Conservation (phyloP, 2,797 vertebrate genomes). For the Falco berigora region DNA sequence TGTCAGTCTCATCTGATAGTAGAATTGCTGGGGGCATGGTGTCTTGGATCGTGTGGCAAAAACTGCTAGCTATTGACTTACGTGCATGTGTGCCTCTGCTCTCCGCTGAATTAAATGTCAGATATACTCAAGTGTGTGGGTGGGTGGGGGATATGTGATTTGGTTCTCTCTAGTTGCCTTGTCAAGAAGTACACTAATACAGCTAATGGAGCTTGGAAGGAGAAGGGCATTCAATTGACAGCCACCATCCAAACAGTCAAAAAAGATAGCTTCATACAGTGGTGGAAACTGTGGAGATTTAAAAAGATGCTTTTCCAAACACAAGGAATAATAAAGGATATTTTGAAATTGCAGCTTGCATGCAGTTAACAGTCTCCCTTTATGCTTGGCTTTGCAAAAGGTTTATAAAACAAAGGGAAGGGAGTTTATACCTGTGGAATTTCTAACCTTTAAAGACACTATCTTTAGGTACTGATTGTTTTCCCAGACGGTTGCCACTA, state of each 20-base stretch:
- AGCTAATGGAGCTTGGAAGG: neutral
- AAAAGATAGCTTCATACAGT: neutral
- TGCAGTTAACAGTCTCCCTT: neutral
- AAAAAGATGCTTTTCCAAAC: neutral
- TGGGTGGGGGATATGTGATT: slow-evolving; percentile 29
- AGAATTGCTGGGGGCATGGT: slow-evolving; percentile 55
- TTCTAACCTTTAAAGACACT: neutral
- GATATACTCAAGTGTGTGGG: slow-evolving; percentile 1
- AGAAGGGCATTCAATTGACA: slow-evolving; percentile 5
- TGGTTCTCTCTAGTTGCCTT: slow-evolving; percentile 27
- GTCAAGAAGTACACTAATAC: slow-evolving; percentile 12
- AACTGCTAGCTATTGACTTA: slow-evolving; percentile 41
- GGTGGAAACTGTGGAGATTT: neutral
- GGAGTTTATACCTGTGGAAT: neutral
- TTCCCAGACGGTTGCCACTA: neutral
- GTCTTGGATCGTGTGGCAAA: slow-evolving; percentile 39
- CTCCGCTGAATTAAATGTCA: slow-evolving; percentile 50
- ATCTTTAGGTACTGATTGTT: neutral
- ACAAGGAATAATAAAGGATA: neutral
- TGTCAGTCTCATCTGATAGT: slow-evolving; percentile 57
- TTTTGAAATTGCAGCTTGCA: neutral
- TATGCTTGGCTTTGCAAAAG: neutral
- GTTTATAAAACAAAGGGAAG: neutral
- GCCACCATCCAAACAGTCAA: slow-evolving; percentile 18
- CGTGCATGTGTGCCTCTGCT: slow-evolving; percentile 27